Evolutionary conservation across 2,888 invertebrate genomes (phyloP).

Genomic region (Drosophila formosana): DNA sequence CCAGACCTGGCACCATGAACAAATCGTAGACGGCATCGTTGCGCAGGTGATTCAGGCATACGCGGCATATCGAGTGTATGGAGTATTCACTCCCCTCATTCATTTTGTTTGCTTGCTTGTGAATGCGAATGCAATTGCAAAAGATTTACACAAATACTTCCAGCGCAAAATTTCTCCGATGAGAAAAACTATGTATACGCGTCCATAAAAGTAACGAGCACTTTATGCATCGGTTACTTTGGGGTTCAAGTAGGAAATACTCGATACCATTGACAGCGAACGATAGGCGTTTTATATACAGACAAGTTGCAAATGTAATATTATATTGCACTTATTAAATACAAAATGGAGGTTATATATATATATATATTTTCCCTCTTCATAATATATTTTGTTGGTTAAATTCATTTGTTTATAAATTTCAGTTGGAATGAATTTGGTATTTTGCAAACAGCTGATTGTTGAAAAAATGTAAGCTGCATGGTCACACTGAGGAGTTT

Average conservation of each 20-base stretch:
- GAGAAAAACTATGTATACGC: slow-evolving; percentile 56
- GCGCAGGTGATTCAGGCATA: slow-evolving; percentile 75
- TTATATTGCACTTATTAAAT: not conserved
- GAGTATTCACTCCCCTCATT: slow-evolving; percentile 50
- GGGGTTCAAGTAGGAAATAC: slow-evolving; percentile 13
- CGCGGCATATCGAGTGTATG: slow-evolving; percentile 81
- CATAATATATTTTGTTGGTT: too few relatives aligned
- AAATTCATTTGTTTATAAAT: too few relatives aligned
- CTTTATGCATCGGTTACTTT: slow-evolving; percentile 44
- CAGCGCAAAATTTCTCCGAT: slow-evolving; percentile 24
- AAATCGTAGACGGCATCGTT: slow-evolving; percentile 70
- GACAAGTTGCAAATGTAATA: not conserved
- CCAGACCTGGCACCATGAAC: slow-evolving; percentile 77
- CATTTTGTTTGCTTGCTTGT: slow-evolving; percentile 49
- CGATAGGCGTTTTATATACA: not conserved
- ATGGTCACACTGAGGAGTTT: not conserved
- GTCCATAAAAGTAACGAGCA: slow-evolving; percentile 53
- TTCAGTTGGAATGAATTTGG: not conserved
- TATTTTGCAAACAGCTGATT: not conserved
- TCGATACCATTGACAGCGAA: slow-evolving; percentile 24
- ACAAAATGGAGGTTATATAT: not conserved
- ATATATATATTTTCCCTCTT: not conserved
- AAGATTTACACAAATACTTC: slow-evolving; percentile 16
- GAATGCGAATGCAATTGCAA: slow-evolving; percentile 1
- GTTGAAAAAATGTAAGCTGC: not conserved